These are phyloP conservation scores for Eleginops maclovinus DNA, from an alignment of 2,113 vertebrate species.

Conservation along the genomic window DNA sequence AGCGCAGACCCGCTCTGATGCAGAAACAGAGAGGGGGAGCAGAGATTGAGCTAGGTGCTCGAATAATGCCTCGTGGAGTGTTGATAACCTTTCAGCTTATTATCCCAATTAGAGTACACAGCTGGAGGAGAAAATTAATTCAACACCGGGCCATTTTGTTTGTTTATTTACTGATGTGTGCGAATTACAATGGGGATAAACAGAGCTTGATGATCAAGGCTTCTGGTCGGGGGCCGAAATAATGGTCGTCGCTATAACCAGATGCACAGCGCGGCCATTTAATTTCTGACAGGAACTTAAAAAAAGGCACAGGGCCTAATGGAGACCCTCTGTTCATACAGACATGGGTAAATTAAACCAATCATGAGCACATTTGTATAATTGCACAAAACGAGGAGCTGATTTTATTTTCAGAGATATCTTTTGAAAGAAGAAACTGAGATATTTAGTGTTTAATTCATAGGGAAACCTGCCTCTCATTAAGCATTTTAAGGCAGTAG, in stretches of 20 bases:
- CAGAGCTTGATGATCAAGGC: constrained; percentile 52
- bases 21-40: constrained; percentile 26
- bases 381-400: neutral
- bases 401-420: constrained; percentile 28
- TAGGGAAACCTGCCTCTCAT: too few species aligned
- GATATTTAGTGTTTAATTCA: too few species aligned
- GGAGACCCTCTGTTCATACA: neutral
- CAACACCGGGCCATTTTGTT: constrained; percentile 73
- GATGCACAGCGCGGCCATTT: constrained; percentile 7
- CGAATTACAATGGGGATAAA: constrained; percentile 65
- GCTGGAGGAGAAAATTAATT: constrained; percentile 83
- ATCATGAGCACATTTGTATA: constrained; percentile 23
- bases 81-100: constrained; percentile 85
- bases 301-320: constrained; percentile 15
- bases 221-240: neutral
- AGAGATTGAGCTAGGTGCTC: constrained; percentile 58
- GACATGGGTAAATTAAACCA: constrained; percentile 1
- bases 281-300: constrained; percentile 13
- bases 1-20: constrained; percentile 18
- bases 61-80: constrained; percentile 73
- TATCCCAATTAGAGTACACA: constrained; percentile 84
- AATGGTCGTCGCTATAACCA: constrained; percentile 27
- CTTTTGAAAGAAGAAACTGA: neutral
- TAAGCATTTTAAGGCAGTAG: too few species aligned
- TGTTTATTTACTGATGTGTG: constrained; percentile 79